Percentiles rank a stretch among this genome's conserved stretches.
Conservation (phyloP, 2,888 invertebrate genomes). For the Sympetrum striolatum region DNA sequence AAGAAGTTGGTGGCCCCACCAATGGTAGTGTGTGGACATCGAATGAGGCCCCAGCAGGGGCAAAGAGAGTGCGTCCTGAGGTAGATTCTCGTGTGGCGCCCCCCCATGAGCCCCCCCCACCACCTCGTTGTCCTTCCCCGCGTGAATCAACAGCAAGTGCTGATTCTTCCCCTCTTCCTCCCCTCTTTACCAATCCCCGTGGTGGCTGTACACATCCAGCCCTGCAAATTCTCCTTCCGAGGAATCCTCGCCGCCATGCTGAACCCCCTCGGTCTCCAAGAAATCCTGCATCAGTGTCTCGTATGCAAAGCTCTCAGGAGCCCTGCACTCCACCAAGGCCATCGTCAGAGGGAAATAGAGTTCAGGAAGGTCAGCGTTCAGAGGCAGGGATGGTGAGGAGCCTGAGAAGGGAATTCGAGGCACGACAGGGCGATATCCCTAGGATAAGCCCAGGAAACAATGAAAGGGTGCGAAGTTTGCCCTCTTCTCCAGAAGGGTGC, state of each 20-base stretch:
- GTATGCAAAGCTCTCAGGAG: slow-evolving; percentile 50
- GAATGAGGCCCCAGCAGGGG: slow-evolving; percentile 27
- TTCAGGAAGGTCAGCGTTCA: background rate
- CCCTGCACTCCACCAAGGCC: slow-evolving; percentile 48
- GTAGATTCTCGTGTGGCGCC: slow-evolving; percentile 22
- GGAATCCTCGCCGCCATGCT: background rate
- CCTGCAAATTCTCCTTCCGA: slow-evolving; percentile 3
- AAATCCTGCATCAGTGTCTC: slow-evolving; percentile 38
- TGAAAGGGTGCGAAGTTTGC: slow-evolving; percentile 63
- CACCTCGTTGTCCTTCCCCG: slow-evolving; percentile 21
- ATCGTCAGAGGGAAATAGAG: slow-evolving; percentile 36
- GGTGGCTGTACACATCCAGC: background rate
- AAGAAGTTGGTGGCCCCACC: slow-evolving; percentile 63
- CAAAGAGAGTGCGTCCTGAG: slow-evolving; percentile 21
- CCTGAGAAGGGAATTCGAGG: slow-evolving; percentile 88
- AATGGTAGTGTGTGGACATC: slow-evolving; percentile 50
- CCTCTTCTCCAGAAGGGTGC: slow-evolving; percentile 67
- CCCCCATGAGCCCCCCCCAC: slow-evolving; percentile 52
- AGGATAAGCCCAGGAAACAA: background rate
- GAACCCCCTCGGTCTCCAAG: slow-evolving; percentile 24
- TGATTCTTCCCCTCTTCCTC: background rate
- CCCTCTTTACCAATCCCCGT: background rate
- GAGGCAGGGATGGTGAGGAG: slow-evolving; percentile 79
- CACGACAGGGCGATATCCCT: slow-evolving; percentile 56
- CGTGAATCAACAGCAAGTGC: background rate